Evolutionary conservation across 2,113 vertebrate species (phyloP).

Genomic region (Pholis gunnellus): DNA sequence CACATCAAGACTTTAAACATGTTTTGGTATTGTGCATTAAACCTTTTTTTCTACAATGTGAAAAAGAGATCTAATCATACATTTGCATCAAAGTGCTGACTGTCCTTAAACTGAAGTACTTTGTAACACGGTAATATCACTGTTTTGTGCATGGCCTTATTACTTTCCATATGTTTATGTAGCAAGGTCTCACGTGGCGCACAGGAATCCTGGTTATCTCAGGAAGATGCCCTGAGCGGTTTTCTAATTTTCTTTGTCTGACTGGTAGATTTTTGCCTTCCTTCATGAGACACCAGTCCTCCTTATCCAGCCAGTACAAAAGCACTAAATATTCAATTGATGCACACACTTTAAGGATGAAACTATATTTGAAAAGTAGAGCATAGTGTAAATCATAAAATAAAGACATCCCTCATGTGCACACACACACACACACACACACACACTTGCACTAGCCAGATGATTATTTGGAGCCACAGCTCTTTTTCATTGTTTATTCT

Average conservation of each 20-base stretch:
- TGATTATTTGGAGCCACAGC: constrained; percentile 68
- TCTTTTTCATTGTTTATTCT: constrained; percentile 77
- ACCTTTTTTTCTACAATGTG: not conserved
- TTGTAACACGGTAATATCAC: not conserved
- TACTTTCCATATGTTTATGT: constrained; percentile 2
- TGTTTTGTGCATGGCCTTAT: not conserved
- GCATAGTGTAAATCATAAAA: constrained; percentile 62
- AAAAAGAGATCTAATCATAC: not conserved
- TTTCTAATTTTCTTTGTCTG: constrained; percentile 1
- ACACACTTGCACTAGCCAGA: constrained; percentile 44
- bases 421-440: constrained; percentile 10
- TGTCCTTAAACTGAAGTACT: not conserved
- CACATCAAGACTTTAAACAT: not conserved
- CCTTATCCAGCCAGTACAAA: constrained; percentile 19
- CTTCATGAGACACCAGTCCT: constrained; percentile 29
- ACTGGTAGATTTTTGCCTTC: not conserved
- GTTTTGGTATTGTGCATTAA: not conserved
- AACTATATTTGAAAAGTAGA: constrained; percentile 47
- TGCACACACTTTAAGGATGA: constrained; percentile 15
- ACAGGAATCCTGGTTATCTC: not conserved
- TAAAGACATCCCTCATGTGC: constrained; percentile 49
- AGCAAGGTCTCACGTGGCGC: not conserved
- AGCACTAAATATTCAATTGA: constrained; percentile 55
- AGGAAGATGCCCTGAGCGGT: not conserved
- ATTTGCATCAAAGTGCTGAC: not conserved